These are phyloP conservation scores for Rhagoletis zephyria DNA, from an alignment of 1,140 invertebrate genomes.

Conservation along the genomic window DNA sequence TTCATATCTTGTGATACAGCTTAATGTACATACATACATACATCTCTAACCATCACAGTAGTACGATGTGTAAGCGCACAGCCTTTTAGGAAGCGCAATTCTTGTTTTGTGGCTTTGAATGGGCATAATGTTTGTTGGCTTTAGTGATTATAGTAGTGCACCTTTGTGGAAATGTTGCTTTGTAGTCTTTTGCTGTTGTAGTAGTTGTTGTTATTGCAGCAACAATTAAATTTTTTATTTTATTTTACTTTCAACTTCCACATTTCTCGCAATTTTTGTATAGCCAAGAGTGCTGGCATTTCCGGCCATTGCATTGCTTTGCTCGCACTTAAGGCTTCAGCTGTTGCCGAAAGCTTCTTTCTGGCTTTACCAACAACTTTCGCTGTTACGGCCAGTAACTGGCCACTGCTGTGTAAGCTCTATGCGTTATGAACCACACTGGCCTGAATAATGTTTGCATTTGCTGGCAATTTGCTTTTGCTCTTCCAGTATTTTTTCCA, in stretches of 20 bases:
- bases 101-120: slow-evolving; percentile 40
- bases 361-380: background rate
- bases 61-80: too few relatives aligned
- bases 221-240: too few relatives aligned
- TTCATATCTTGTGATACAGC: too few relatives aligned
- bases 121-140: slow-evolving; percentile 44
- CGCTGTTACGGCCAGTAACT: background rate
- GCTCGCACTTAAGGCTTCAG: slow-evolving; percentile 32
- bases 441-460: background rate
- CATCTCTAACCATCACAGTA: too few relatives aligned
- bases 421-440: background rate
- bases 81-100: background rate
- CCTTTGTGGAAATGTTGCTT: background rate
- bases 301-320: slow-evolving; percentile 25
- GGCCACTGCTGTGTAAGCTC: background rate
- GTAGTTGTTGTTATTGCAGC: too few relatives aligned
- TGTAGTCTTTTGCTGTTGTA: too few relatives aligned
- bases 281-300: background rate
- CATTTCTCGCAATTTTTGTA: background rate
- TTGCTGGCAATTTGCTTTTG: slow-evolving; percentile 6
- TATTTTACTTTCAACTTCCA: background rate
- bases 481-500: background rate
- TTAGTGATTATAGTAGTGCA: slow-evolving; percentile 38
- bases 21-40: too few relatives aligned
- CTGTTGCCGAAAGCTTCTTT: background rate